phyloP scores from a whole-genome alignment of 2,797 vertebrate genomes.

The Neostethus bicornis region DNA sequence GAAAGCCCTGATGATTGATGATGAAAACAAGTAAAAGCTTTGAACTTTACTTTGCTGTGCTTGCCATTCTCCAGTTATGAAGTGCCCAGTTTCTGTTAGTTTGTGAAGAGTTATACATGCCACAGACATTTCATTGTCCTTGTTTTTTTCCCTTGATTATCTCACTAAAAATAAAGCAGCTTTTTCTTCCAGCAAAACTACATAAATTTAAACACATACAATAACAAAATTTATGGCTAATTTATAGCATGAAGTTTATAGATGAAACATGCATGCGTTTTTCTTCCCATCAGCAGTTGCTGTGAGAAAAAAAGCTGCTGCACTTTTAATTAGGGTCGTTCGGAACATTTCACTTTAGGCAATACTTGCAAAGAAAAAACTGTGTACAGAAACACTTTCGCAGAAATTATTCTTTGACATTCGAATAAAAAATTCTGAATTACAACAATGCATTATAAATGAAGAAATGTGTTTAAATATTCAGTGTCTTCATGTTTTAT shows the following conservation, averaged over 20 bases:
- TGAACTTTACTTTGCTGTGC: too few species aligned
- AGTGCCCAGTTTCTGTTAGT: too few species aligned
- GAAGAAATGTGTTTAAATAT: background rate
- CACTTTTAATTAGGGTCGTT: background rate
- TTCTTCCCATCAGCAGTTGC: background rate
- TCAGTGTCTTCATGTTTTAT: background rate
- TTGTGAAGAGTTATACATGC: too few species aligned
- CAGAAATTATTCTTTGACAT: constrained; percentile 7
- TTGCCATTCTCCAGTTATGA: too few species aligned
- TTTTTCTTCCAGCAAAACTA: too few species aligned
- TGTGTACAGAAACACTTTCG: background rate
- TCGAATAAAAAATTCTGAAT: background rate
- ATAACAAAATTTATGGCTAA: background rate
- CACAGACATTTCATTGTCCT: too few species aligned
- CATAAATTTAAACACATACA: background rate
- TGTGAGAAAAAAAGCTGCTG: background rate
- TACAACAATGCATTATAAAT: background rate
- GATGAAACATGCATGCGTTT: background rate
- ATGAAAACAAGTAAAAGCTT: too few species aligned
- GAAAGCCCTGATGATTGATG: too few species aligned
- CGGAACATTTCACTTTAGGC: background rate
- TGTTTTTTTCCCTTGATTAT: too few species aligned
- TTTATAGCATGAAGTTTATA: background rate
- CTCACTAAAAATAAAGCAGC: too few species aligned
- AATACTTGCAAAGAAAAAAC: background rate